phyloP scores from a whole-genome alignment of 2,113 vertebrate genomes.

The Trinectes maculatus region DNA sequence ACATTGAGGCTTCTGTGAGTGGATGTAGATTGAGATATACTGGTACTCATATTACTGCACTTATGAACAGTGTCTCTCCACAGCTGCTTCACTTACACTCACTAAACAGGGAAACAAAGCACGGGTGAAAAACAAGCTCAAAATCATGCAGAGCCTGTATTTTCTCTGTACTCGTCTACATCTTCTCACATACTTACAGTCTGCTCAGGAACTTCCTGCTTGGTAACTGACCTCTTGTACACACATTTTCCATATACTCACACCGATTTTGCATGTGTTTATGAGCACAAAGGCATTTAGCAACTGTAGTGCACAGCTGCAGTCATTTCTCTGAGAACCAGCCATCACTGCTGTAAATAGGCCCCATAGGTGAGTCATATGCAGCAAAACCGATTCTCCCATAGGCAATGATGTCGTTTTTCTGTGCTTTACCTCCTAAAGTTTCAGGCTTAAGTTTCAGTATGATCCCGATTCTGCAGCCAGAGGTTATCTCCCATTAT shows the following conservation, averaged over 20 bases:
- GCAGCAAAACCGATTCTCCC: conserved; percentile 41
- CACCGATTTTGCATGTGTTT: conserved; percentile 27
- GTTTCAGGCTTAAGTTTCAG: conserved; percentile 49
- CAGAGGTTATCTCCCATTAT: conserved; percentile 47
- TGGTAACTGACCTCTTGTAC: conserved; percentile 9
- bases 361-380: conserved; percentile 55
- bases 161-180: not conserved
- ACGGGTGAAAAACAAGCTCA: not conserved
- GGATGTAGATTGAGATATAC: conserved; percentile 49
- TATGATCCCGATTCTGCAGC: conserved; percentile 13
- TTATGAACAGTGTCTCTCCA: conserved; percentile 13
- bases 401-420: conserved; percentile 50
- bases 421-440: conserved; percentile 30
- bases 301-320: conserved; percentile 20
- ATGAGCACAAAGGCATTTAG: conserved; percentile 12
- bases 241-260: conserved; percentile 3
- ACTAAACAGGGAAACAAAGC: conserved; percentile 6
- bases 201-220: conserved; percentile 17
- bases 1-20: conserved; percentile 54
- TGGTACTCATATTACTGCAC: conserved; percentile 21
- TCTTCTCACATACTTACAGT: conserved; percentile 8
- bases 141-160: not conserved
- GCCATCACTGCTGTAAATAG: conserved; percentile 33
- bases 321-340: conserved; percentile 18
- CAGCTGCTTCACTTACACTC: conserved; percentile 8